Base-by-base conservation (phyloP, 2,113 vertebrate species). In the Oenanthe melanoleuca region DNA sequence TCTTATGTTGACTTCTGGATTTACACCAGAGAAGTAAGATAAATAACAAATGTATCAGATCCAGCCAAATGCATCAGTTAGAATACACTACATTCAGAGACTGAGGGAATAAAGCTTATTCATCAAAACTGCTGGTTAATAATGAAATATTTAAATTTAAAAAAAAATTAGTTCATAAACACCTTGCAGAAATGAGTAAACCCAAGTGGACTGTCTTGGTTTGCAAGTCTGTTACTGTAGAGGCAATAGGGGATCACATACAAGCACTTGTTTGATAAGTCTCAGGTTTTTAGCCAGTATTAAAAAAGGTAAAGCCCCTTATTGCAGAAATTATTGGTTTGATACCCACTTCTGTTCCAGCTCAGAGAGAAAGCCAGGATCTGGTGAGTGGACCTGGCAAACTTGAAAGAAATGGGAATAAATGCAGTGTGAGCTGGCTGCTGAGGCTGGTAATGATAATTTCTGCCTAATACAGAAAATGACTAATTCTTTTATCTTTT, bases 161-260 rank as follows among this genome's bases (percentile, higher is more conserved):
- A 82, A n/a, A 23, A 25, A 74, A 74, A 25, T 8, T 3, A 44
- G 19, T 53, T 92, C 13, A 23, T 45, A 60, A 72, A 11, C 8
- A 20, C 9, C 38, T 86, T 37, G 20, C 13, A 60, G 85, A 80
- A 65, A 42, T 52, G 3, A 61, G 18, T 59, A 40, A 88, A 87
- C 63, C 17, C 24, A 38, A 38, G 26, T 1, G 3, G 45, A 29
- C 15, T 31, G 11, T n/a, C 14, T 28, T 60, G 24, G 38, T 64
- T 84, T 86, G 52, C 0, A 0, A 25, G 6, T 69, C 25, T 65
- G 20, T 53, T 79, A 33, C 64, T 79, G 29, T 47, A 42, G 14
- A 31, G 31, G 47, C 0, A 0, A 2, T 28, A 50, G 47, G 14
- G 19, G 52, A 42, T 60, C 8, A 0, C 6, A 6, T 33, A 22